phyloP scores from a whole-genome alignment of 2,888 invertebrate genomes.

The Coenonympha arcania region DNA sequence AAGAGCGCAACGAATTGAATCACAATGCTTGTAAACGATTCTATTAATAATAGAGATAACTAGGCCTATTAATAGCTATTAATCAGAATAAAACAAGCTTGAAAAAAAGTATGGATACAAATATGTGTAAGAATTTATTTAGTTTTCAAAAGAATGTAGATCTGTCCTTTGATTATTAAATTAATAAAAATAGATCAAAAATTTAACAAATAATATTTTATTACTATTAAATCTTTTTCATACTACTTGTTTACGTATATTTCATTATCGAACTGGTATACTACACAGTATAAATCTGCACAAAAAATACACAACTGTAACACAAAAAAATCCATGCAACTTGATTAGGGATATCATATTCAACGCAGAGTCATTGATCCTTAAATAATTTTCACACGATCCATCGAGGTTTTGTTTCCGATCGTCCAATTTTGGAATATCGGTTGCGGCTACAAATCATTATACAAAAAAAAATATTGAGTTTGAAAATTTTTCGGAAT shows the following conservation, averaged over 20 bases:
- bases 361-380: slow-evolving; percentile 34
- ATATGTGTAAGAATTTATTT: not conserved
- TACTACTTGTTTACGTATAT: too few relatives aligned
- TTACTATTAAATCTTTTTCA: too few relatives aligned
- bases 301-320: not conserved
- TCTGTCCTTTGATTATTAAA: not conserved
- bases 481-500: slow-evolving; percentile 52
- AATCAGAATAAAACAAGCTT: slow-evolving; percentile 19
- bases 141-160: not conserved
- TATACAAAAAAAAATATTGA: slow-evolving; percentile 64
- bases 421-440: slow-evolving; percentile 67
- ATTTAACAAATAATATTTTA: not conserved
- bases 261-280: not conserved
- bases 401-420: slow-evolving; percentile 54
- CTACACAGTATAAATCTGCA: not conserved
- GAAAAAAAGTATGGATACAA: not conserved
- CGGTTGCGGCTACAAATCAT: slow-evolving; percentile 68
- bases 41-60: slow-evolving; percentile 29
- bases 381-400: slow-evolving; percentile 66
- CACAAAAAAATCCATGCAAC: not conserved
- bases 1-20: slow-evolving; percentile 50
- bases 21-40: slow-evolving; percentile 30
- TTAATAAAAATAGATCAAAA: not conserved
- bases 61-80: slow-evolving; percentile 24
- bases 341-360: slow-evolving; percentile 6